These are phyloP conservation scores for Megatriorchis doriae DNA, from an alignment of 2,113 vertebrate genomes.

Conservation along the genomic window DNA sequence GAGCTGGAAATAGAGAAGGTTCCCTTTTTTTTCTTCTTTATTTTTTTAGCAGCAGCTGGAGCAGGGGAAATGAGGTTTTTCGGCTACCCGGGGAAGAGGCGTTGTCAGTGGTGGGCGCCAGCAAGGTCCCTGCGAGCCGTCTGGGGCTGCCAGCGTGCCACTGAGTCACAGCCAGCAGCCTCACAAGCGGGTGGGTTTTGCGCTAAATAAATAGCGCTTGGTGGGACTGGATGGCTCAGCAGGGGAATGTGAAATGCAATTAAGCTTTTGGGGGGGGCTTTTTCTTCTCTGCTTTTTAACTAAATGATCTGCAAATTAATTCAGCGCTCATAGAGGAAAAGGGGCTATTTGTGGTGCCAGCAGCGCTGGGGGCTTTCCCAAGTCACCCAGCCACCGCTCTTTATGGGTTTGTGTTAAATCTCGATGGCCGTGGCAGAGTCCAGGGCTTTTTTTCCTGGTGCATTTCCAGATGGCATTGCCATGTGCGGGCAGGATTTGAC, in stretches of 20 bases:
- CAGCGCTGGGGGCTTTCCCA: neutral
- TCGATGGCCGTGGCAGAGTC: fast-evolving
- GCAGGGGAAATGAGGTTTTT: neutral
- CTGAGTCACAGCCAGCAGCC: neutral
- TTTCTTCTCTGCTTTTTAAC: neutral
- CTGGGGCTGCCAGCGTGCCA: neutral
- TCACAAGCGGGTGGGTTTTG: neutral
- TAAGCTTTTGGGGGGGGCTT: neutral
- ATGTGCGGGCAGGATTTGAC: neutral
- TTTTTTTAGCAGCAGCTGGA: neutral
- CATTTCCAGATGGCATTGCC: fast-evolving
- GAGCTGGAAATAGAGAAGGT: neutral
- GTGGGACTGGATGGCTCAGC: neutral
- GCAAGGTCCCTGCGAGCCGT: neutral
- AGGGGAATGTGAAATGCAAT: neutral
- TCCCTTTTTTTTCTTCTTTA: neutral
- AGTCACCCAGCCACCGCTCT: fast-evolving
- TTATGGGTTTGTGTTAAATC: neutral
- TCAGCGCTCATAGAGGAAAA: neutral
- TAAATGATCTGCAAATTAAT: neutral
- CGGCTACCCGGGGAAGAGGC: neutral
- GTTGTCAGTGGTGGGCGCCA: neutral
- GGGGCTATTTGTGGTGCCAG: neutral
- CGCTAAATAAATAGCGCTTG: neutral
- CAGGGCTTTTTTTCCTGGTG: neutral